phyloP scores from a whole-genome alignment of 2,888 invertebrate species.

The Melanchra persicariae region DNA sequence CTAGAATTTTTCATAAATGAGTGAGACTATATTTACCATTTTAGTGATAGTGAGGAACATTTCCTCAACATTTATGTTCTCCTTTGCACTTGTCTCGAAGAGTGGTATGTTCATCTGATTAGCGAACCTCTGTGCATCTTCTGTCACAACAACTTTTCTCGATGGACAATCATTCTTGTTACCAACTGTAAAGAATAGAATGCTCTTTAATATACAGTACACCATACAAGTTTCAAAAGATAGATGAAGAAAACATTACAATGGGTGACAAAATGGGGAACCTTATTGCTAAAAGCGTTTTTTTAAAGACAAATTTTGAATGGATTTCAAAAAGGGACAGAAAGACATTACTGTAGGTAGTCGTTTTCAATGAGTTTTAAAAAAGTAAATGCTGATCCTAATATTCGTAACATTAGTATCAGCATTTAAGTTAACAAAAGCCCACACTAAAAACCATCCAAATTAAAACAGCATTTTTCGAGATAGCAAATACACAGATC shows the following conservation, averaged over 20 bases:
- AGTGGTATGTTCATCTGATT: slow-evolving; percentile 99
- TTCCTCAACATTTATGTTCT: slow-evolving; percentile 99
- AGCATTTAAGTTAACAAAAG: not conserved
- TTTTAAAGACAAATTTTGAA: too few relatives aligned
- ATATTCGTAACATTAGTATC: not conserved
- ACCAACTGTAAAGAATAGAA: slow-evolving; percentile 93
- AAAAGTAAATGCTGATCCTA: not conserved
- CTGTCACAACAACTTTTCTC: slow-evolving; percentile 98
- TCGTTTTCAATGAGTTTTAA: not conserved
- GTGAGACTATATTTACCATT: slow-evolving; percentile 81
- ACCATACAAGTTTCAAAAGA: not conserved
- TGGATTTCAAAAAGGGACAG: too few relatives aligned
- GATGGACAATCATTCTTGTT: slow-evolving; percentile 99
- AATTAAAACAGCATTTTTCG: slow-evolving; percentile 2
- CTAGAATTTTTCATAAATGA: not conserved
- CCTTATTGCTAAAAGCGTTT: too few relatives aligned
- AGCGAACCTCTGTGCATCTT: slow-evolving; percentile 99
- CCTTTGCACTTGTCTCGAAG: slow-evolving; percentile 99
- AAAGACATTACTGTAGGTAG: too few relatives aligned
- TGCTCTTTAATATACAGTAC: not conserved
- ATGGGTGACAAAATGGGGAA: too few relatives aligned
- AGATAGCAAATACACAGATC: slow-evolving; percentile 30
- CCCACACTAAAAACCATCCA: not conserved
- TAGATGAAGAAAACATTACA: too few relatives aligned
- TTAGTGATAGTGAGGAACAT: slow-evolving; percentile 95